These are phyloP conservation scores for Polydrusus tereticollis DNA, from an alignment of 2,888 invertebrate genomes.

Conservation along the genomic window DNA sequence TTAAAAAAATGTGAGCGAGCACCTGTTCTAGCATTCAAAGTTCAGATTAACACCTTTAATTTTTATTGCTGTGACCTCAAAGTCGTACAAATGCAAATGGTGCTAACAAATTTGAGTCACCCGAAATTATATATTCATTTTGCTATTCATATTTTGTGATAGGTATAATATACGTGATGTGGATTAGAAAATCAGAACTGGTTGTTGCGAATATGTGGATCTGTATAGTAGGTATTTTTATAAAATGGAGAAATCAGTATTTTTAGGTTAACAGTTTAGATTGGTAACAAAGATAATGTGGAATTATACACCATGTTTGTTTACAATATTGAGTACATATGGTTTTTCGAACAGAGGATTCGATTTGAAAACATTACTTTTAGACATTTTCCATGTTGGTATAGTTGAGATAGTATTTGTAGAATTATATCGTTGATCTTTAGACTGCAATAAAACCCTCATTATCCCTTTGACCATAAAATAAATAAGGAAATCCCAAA, in stretches of 20 bases:
- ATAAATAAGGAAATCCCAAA: no score
- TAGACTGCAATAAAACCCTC: no score
- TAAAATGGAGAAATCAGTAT: conserved; percentile 31
- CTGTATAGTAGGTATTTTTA: no score
- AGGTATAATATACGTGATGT: conserved; percentile 23
- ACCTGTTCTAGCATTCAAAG: conserved; percentile 28
- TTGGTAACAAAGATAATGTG: not conserved
- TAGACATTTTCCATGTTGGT: no score
- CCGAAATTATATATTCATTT: conserved; percentile 33
- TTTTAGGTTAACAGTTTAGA: not conserved
- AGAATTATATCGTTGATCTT: no score
- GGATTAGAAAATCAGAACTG: conserved; percentile 5
- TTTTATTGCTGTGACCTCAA: conserved; percentile 42
- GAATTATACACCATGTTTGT: no score
- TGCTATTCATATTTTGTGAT: conserved; percentile 34
- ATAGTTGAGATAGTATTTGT: no score
- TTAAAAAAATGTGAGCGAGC: conserved; percentile 11
- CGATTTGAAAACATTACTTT: no score
- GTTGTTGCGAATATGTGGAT: not conserved
- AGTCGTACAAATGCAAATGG: conserved; percentile 10
- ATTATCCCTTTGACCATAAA: no score
- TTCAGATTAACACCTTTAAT: conserved; percentile 23
- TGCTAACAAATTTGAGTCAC: conserved; percentile 34
- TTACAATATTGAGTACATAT: no score
- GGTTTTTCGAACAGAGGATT: no score